Evolutionary conservation across 2,113 vertebrate species (phyloP).

Genomic region (Gulo gulo): DNA sequence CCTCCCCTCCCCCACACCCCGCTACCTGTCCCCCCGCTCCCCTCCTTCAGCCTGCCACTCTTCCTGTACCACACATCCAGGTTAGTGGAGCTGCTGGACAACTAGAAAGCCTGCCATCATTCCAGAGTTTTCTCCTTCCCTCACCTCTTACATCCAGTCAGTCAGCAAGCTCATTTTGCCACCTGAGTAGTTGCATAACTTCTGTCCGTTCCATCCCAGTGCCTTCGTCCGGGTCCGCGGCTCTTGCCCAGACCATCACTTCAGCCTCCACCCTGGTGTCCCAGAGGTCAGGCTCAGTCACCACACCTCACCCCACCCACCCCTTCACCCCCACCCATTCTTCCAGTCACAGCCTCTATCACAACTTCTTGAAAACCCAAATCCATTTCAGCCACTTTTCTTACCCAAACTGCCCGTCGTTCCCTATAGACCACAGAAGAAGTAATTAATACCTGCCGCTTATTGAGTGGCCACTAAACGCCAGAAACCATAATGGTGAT

Average conservation of each 20-base stretch:
- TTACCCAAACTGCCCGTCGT: not conserved
- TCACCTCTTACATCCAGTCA: not conserved
- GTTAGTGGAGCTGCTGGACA: not conserved
- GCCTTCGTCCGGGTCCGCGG: not conserved
- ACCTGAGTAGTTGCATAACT: not conserved
- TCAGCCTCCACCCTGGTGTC: not conserved
- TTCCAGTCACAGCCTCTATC: not conserved
- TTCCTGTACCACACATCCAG: not conserved
- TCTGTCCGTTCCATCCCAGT: not conserved
- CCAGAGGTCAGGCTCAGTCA: not conserved
- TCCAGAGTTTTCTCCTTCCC: not conserved
- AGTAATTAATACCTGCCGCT: not conserved
- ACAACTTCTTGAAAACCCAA: not conserved
- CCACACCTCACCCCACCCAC: fast-evolving
- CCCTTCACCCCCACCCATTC: not conserved
- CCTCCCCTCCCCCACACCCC: fast-evolving
- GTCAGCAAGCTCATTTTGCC: not conserved
- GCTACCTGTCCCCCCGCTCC: fast-evolving
- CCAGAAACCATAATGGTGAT: not conserved
- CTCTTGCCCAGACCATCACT: not conserved
- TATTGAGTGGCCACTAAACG: not conserved
- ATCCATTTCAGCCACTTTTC: not conserved
- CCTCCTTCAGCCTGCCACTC: not conserved
- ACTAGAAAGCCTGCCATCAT: not conserved
- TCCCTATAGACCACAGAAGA: not conserved